phyloP scores from a whole-genome alignment of 2,888 invertebrate species.

The Timema podura region DNA sequence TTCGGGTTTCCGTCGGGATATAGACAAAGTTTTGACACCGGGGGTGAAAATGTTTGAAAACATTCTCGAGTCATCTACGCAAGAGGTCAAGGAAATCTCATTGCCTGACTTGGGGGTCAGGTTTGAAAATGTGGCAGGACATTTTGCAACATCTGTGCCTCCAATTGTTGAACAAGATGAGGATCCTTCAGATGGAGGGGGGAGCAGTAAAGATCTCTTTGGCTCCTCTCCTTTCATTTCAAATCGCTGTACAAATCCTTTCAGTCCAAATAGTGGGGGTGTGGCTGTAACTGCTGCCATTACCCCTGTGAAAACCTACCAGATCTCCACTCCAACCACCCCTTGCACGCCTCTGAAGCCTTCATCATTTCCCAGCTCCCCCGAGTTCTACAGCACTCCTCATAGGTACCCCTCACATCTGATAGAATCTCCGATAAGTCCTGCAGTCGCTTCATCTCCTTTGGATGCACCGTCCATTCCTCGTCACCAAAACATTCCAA shows the following conservation, averaged over 20 bases:
- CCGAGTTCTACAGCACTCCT: constrained; percentile 5
- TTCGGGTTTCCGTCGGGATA: neutral
- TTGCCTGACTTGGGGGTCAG: constrained; percentile 6
- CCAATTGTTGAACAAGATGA: constrained; percentile 28
- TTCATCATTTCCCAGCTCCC: neutral
- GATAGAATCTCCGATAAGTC: neutral
- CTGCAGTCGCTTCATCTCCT: neutral
- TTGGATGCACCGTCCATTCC: neutral
- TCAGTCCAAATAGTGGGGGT: constrained; percentile 28
- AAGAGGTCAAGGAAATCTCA: constrained; percentile 14
- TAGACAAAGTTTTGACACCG: neutral
- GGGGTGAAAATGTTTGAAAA: constrained; percentile 32
- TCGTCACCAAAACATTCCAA: constrained; percentile 1
- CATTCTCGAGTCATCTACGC: constrained; percentile 16
- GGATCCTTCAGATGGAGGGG: constrained; percentile 24
- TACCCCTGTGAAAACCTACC: constrained; percentile 10
- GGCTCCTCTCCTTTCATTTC: constrained; percentile 45
- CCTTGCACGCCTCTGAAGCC: neutral
- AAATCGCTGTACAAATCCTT: constrained; percentile 41
- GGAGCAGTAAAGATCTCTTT: constrained; percentile 41
- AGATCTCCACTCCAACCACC: constrained; percentile 12
- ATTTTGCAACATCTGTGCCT: constrained; percentile 24
- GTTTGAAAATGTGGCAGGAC: constrained; percentile 20
- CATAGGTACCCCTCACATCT: neutral
- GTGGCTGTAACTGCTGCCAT: neutral